A percentile compares a stretch with the other conserved stretches of the same genome.
These are phyloP conservation scores for Orthosia gothica DNA, from an alignment of 2,888 invertebrate genomes.

Conservation along the genomic window DNA sequence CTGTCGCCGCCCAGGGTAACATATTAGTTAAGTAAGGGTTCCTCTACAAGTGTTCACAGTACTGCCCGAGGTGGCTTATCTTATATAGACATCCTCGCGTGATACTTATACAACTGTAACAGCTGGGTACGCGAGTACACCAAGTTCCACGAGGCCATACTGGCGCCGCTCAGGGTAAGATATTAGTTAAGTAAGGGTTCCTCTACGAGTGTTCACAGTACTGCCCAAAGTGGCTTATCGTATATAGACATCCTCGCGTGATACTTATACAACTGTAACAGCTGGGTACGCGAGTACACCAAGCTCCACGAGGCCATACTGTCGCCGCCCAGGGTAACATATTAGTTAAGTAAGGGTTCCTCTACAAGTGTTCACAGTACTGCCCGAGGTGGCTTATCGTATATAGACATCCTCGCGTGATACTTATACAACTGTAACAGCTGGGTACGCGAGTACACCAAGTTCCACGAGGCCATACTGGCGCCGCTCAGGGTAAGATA, in stretches of 20 bases:
- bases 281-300: slow-evolving; percentile 99
- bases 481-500: slow-evolving; percentile 95
- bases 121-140: too few relatives aligned
- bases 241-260: slow-evolving; percentile 98
- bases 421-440: slow-evolving; percentile 99
- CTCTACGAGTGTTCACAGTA: slow-evolving; percentile 99
- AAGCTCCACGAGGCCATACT: slow-evolving; percentile 98
- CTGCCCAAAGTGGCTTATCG: slow-evolving; percentile 97
- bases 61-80: too few relatives aligned
- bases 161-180: too few relatives aligned
- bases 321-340: slow-evolving; percentile 95
- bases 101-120: too few relatives aligned
- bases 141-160: too few relatives aligned
- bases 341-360: slow-evolving; percentile 86
- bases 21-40: too few relatives aligned
- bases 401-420: slow-evolving; percentile 97
- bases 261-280: slow-evolving; percentile 99
- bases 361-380: slow-evolving; percentile 99
- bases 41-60: too few relatives aligned
- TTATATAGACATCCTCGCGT: too few relatives aligned
- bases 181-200: too few relatives aligned
- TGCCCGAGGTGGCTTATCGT: slow-evolving; percentile 96
- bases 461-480: slow-evolving; percentile 98
- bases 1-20: too few relatives aligned
- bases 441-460: slow-evolving; percentile 99